Conservation (phyloP, 2,888 invertebrate species). For the Ligdia adustata region DNA sequence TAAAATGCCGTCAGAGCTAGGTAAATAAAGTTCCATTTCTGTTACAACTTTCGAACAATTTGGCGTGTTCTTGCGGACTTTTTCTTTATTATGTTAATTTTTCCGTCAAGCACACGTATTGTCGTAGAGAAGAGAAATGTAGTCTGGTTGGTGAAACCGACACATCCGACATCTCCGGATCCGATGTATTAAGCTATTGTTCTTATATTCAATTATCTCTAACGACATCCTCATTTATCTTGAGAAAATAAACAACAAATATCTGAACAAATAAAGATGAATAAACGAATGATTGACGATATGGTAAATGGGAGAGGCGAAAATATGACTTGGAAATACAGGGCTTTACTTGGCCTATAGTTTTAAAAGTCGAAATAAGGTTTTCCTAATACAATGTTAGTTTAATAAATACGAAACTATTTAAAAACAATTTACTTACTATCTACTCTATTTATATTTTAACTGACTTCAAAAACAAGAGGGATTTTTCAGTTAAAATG, state of each 20-base stretch:
- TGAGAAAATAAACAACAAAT: too few species aligned
- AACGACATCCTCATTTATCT: too few species aligned
- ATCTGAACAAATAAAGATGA: neutral
- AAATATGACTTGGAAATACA: constrained; percentile 8
- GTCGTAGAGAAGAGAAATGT: constrained; percentile 5
- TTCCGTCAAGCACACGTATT: constrained; percentile 18
- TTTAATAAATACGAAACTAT: too few species aligned
- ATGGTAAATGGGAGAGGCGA: constrained; percentile 12
- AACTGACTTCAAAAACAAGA: too few species aligned
- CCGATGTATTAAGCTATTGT: neutral
- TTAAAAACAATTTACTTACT: too few species aligned
- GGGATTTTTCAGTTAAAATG: too few species aligned
- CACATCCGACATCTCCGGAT: constrained; percentile 3
- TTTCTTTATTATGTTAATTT: constrained; percentile 19
- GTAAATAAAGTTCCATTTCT: constrained; percentile 30
- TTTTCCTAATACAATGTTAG: too few species aligned
- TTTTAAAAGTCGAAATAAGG: too few species aligned
- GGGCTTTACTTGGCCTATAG: too few species aligned
- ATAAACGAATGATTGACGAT: constrained; percentile 20
- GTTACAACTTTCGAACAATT: constrained; percentile 8
- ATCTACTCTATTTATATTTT: too few species aligned
- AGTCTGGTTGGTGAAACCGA: constrained; percentile 5
- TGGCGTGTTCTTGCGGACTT: constrained; percentile 2
- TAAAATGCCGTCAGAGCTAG: too few species aligned
- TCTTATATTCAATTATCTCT: neutral